These are phyloP conservation scores for Hyperoplus lanceolatus DNA, from an alignment of 2,797 vertebrate genomes.

Conservation along the genomic window DNA sequence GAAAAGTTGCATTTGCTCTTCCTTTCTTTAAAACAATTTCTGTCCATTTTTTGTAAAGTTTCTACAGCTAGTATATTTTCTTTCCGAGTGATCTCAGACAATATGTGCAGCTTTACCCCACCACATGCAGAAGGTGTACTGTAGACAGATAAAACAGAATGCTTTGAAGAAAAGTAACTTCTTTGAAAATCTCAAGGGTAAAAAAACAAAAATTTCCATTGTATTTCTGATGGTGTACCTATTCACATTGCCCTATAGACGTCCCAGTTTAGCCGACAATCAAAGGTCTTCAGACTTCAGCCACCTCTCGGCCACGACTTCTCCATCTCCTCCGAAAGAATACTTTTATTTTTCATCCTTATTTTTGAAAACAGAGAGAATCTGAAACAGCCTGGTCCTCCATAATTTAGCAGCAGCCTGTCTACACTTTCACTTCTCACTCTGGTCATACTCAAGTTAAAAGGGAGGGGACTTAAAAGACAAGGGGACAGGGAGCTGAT, in stretches of 20 bases:
- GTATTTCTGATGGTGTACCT: constrained; percentile 1
- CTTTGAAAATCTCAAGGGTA: not conserved
- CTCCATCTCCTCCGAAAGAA: constrained; percentile 39
- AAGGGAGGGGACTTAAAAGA: constrained; percentile 70
- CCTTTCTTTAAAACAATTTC: not conserved
- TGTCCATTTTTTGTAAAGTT: not conserved
- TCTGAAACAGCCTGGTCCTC: constrained; percentile 71
- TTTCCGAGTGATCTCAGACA: constrained; percentile 13
- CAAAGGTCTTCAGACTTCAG: constrained; percentile 10
- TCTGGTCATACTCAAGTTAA: constrained; percentile 73
- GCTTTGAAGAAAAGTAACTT: constrained; percentile 6
- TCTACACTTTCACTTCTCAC: constrained; percentile 57
- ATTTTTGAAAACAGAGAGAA: constrained; percentile 63
- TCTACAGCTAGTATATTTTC: not conserved
- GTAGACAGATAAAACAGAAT: constrained; percentile 11
- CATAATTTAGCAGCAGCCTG: constrained; percentile 79
- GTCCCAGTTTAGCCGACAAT: constrained; percentile 8
- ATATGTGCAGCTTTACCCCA: not conserved
- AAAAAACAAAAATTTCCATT: not conserved
- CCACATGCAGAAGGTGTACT: not conserved
- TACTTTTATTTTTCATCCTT: constrained; percentile 65
- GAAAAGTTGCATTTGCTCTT: constrained; percentile 1
- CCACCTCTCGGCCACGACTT: not conserved
- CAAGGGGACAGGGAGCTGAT: constrained; percentile 40
- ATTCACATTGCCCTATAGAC: not conserved